These are phyloP conservation scores for Trypoxylon attenuatum DNA, from an alignment of 2,888 invertebrate species.

Conservation along the genomic window DNA sequence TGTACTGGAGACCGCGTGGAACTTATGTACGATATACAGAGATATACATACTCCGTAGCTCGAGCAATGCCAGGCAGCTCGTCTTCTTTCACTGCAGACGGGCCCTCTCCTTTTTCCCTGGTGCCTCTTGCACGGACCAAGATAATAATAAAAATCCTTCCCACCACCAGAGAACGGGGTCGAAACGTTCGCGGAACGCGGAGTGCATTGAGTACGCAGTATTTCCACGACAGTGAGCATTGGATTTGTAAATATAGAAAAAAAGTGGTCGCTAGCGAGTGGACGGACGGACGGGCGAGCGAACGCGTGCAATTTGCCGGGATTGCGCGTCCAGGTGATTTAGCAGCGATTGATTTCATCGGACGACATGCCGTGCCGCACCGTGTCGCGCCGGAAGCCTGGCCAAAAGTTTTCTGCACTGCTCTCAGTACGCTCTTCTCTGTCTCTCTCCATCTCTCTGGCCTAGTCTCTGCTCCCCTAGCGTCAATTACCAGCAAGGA, in stretches of 20 bases:
- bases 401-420: background rate
- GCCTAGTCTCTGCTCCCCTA: background rate
- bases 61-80: too few relatives aligned
- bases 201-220: background rate
- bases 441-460: too few relatives aligned
- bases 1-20: too few relatives aligned
- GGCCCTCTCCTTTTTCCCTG: background rate
- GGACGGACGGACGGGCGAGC: too few relatives aligned
- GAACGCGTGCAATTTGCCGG: background rate
- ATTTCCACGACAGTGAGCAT: background rate
- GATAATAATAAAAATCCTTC: background rate
- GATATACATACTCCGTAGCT: too few relatives aligned
- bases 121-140: too few relatives aligned
- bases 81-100: too few relatives aligned
- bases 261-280: background rate
- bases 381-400: background rate
- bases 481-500: constrained; percentile 38
- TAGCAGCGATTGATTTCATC: constrained; percentile 29
- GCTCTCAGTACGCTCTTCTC: too few relatives aligned
- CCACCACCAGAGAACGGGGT: background rate
- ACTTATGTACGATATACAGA: too few relatives aligned
- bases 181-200: background rate
- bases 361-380: background rate
- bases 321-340: constrained; percentile 14
- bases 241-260: background rate